Percentiles rank a stretch among this genome's conserved stretches.
These are phyloP conservation scores for Drosophila melanosoma DNA, from an alignment of 2,888 invertebrate genomes.

Conservation along the genomic window DNA sequence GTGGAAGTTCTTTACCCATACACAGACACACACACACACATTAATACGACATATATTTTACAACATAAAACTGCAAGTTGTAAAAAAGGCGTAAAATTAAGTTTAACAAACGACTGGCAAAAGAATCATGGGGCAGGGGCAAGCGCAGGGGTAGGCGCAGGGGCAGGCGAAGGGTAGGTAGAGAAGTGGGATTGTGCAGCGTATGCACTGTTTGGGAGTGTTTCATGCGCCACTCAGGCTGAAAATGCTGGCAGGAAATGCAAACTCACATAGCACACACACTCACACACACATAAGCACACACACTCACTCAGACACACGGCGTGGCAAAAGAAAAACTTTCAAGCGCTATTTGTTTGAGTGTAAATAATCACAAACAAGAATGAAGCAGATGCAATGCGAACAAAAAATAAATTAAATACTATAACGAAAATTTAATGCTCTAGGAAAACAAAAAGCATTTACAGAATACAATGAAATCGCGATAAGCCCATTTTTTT, in stretches of 20 bases:
- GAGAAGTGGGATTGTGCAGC: conserved; percentile 9
- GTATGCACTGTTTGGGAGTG: conserved; percentile 38
- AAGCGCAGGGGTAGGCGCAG: background rate
- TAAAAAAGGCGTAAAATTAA: conserved; percentile 80
- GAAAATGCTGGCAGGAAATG: conserved; percentile 78
- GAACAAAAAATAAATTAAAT: conserved; percentile 13
- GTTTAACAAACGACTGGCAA: conserved; percentile 70
- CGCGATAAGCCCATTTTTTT: conserved; percentile 4
- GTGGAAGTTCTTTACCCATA: conserved; percentile 40
- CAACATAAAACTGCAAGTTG: conserved; percentile 77
- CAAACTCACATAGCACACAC: conserved; percentile 62
- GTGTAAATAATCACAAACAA: conserved; percentile 76
- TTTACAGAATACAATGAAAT: conserved; percentile 11
- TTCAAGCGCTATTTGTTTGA: conserved; percentile 78
- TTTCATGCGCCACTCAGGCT: conserved; percentile 68
- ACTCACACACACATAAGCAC: conserved; percentile 25
- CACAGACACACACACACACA: conserved; percentile 6
- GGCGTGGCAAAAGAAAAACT: conserved; percentile 59
- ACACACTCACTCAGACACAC: conserved; percentile 20
- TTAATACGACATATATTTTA: conserved; percentile 40
- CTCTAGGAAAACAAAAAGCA: conserved; percentile 22
- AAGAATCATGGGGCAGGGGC: conserved; percentile 6
- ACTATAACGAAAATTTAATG: conserved; percentile 32
- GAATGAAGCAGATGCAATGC: conserved; percentile 28
- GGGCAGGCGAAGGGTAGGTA: background rate